Evolutionary conservation across 2,888 invertebrate species (phyloP), one percentile per base, ranked within the genome.

Genomic region (Drosophila conformis): DNA sequence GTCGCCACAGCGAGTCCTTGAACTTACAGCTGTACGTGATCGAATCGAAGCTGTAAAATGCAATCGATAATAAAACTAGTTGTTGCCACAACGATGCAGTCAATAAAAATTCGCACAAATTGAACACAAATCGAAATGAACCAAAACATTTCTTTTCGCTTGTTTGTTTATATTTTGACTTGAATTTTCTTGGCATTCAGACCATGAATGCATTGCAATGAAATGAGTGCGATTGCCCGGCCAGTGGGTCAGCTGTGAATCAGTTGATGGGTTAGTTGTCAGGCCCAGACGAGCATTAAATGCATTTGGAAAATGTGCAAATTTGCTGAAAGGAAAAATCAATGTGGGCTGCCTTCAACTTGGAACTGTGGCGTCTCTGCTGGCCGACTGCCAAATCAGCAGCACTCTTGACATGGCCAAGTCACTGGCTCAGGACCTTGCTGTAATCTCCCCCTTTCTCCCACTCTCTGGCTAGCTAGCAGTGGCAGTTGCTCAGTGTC

Each of bases 331-430:
- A 35, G 59, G 40, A 57, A 54, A 78, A 87, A 76, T 84, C 87
- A 80, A 84, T 79, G 79, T 29, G 21, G 52, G 49, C 52, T 82
- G 65, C 85, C 88, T 87, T 87, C 73, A 78, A 71, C 77, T 80
- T 73, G 79, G 73, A 63, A 57, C 73, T 38, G 48, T 31, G 76
- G 62, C 66, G 42, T 40, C 69, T 36, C 36, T 46, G 27, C 68
- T 84, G 85, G 86, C 87, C 62, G 69, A 21, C 70, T 77, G 86
- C 86, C 86, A 87, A 87, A 81, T 72, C 81, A 76, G 65, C 78
- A 82, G 54, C 54, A 38, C 36, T 27, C 84, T 89, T 81, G 84
- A 81, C 87, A 77, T 83, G 83, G 81, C 70, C 72, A 54, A 59
- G 66, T 56, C 52, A 58, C 73, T 54, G 57, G 48, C 78, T 74